These are phyloP conservation scores for Imbricaverruca yamaguchii DNA, from an alignment of 2,888 invertebrate species.

Conservation along the genomic window DNA sequence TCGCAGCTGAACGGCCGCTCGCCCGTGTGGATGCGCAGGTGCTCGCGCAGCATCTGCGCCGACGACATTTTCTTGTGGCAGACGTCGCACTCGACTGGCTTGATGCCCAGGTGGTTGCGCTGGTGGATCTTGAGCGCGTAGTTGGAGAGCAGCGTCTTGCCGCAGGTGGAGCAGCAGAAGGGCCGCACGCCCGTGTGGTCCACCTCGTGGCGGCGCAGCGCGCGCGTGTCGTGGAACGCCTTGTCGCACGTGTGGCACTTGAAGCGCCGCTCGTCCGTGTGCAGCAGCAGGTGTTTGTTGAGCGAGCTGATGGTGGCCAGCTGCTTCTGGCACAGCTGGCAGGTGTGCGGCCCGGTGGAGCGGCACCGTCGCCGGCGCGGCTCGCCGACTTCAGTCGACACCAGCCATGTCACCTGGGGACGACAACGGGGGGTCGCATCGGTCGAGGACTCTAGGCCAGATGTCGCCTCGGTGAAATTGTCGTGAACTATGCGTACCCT, in stretches of 20 bases:
- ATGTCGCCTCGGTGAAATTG: no score
- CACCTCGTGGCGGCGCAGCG: slow-evolving; percentile 1
- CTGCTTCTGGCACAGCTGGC: not conserved
- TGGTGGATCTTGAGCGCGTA: not conserved
- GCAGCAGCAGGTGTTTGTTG: slow-evolving; percentile 4
- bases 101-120: slow-evolving; percentile 12
- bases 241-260: not conserved
- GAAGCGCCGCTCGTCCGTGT: slow-evolving; percentile 2
- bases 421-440: no score
- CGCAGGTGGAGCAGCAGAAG: slow-evolving; percentile 4
- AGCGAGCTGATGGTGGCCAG: not conserved
- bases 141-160: slow-evolving; percentile 5
- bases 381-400: not conserved
- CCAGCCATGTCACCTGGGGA: not conserved
- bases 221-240: not conserved
- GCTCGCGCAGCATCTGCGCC: slow-evolving; percentile 12
- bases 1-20: slow-evolving; percentile 12
- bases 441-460: no score
- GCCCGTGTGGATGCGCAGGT: slow-evolving; percentile 8
- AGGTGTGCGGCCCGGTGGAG: not conserved
- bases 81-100: not conserved
- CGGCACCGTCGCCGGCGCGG: not conserved
- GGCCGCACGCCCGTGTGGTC: slow-evolving; percentile 17
- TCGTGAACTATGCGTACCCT: no score
- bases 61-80: slow-evolving; percentile 11